Evolutionary conservation across 2,797 vertebrate genomes (phyloP).

Genomic region (Coregonus sp.): DNA sequence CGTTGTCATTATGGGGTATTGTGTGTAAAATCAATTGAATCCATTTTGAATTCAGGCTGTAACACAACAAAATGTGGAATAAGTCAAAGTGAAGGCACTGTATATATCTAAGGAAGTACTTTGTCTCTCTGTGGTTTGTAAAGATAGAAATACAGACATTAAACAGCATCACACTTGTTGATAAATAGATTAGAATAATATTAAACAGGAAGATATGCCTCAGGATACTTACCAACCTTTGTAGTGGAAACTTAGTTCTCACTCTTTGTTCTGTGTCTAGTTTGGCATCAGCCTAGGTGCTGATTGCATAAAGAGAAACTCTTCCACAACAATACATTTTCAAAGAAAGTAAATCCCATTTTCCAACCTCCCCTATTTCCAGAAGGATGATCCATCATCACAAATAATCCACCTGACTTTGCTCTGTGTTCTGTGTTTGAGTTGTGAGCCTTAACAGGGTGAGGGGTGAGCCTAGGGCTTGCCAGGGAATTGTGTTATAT

Average conservation of each 20-base stretch:
- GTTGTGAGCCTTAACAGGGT: constrained; percentile 45
- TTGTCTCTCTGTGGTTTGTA: neutral
- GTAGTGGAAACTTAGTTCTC: neutral
- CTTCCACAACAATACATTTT: constrained; percentile 51
- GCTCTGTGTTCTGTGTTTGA: constrained; percentile 46
- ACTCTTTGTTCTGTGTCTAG: neutral
- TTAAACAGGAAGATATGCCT: neutral
- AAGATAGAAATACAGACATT: neutral
- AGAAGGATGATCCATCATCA: constrained; percentile 61
- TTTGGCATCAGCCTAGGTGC: constrained; percentile 55
- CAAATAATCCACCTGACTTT: constrained; percentile 49
- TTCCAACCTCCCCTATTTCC: constrained; percentile 50
- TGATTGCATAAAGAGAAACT: constrained; percentile 27
- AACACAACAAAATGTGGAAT: too few species aligned
- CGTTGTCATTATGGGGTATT: too few species aligned
- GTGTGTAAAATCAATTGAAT: too few species aligned
- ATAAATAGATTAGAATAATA: neutral
- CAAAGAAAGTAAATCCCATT: constrained; percentile 54
- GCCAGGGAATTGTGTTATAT: constrained; percentile 54
- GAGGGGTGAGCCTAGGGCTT: constrained; percentile 47
- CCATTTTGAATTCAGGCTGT: too few species aligned
- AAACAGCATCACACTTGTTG: neutral
- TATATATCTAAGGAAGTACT: too few species aligned
- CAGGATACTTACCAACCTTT: neutral
- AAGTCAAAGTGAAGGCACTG: too few species aligned